phyloP scores from a whole-genome alignment of 2,888 invertebrate genomes.

The Tetrapedia diversipes region DNA sequence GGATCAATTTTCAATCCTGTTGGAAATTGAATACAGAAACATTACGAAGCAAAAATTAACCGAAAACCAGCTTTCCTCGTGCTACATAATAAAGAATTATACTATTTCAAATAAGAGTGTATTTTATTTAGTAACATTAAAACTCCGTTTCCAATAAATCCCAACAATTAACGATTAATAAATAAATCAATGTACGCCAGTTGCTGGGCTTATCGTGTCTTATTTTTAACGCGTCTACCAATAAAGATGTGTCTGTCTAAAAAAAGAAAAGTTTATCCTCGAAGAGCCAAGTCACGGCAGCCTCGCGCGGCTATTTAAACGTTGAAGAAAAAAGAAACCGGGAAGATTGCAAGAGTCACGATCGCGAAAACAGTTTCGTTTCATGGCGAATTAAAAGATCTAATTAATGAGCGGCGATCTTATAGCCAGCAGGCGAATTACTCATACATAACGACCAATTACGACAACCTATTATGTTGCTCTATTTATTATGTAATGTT shows the following conservation, averaged over 20 bases:
- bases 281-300: no score
- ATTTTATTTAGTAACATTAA: no score
- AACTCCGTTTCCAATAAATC: no score
- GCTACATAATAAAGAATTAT: no score
- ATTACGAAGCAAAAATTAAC: no score
- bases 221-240: background rate
- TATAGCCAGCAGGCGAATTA: conserved; percentile 31
- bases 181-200: background rate
- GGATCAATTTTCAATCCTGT: no score
- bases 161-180: no score
- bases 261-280: no score
- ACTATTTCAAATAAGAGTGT: no score
- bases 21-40: no score
- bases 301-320: no score
- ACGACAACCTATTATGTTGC: conserved; percentile 48
- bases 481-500: conserved; percentile 63
- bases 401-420: conserved; percentile 19
- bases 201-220: background rate
- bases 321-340: background rate
- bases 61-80: no score
- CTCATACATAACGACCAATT: conserved; percentile 51
- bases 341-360: background rate
- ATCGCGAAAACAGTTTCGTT: background rate
- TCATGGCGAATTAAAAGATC: conserved; percentile 2
- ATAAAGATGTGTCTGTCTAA: background rate